Evolutionary conservation across 2,888 invertebrate genomes (phyloP), one percentile per base, ranked within the genome.

Genomic region (Synergus umbraculus): DNA sequence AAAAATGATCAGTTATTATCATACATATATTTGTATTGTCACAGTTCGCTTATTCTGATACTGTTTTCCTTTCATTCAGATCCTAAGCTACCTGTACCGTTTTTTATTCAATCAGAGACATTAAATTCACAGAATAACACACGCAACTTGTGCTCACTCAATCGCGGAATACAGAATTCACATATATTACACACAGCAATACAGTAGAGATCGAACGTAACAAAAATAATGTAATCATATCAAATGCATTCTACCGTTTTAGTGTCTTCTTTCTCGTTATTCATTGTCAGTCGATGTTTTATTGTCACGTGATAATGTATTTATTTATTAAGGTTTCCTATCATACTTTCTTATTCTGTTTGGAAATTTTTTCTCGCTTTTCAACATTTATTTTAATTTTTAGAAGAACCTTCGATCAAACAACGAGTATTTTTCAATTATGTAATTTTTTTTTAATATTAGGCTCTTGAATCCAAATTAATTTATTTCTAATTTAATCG

Each of bases 11-110:
- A 29, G 13, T 63, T 63, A 58, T 29, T 67, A 37, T 69, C 15
- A 73, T 79, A 82, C 66, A 84, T 88, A 87, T 87, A 88, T 88
- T 86, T 81, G 85, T 88, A 88, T 88, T 87, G 90, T 90, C 88
- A 88, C 87, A 88, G 81, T 88, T 90, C 82, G 84, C 86, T 88
- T 86, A 79, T 84, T 84, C 83, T 80, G 49, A 73, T 37, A 73
- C 54, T 37, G 83, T 77, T 77, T 79, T 80, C 83, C 81, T 84
- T 83, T 67, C 82, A 81, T 86, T 86, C 86, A 87, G 89, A 88
- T 91, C 89, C 90, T 91, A 90, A 90, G 88, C 90, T 90, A 90
- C 88, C 85, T 82, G 80, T 78, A 80, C 77, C 79, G 66, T 76
- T 58, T 41, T 76, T 79, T 43, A 54, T 58, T 73, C 49, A 73